Base-by-base conservation (phyloP, 2,888 invertebrate genomes). In the Oscheius sp. region DNA sequence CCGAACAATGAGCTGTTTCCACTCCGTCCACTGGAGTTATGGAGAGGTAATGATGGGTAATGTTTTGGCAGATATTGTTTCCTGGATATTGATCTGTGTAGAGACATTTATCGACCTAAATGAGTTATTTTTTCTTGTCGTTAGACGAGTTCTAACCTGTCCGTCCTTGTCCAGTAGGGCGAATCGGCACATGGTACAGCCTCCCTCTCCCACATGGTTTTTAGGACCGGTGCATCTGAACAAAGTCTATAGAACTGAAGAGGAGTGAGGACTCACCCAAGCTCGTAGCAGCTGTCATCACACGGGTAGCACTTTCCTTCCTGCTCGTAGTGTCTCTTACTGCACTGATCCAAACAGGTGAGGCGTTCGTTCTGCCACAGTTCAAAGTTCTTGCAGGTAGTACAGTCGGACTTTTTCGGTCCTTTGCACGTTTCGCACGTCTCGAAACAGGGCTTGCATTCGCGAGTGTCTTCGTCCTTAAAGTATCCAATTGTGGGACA, bases 111-210 rank as follows among this genome's bases (percentile, higher is more conserved):
- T 37, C 70, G 29, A 65, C 60, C 42, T 72, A 65, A 42, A n/a
- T 21, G 21, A 21, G 21, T 21, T 21, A 48, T 53, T 21, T 70
- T 58, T 4, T n/a, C 13, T 13, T 35, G 13, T 60, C 35, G 13
- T 21, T 33, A 11, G 21, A 66, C 48, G 7, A 47, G 11, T 32
- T 35, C n/a, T 60, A 13, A 42, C 42, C 42, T 42, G 21, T n/a
- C 42, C 92, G 59, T 92, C 92, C 84, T 93, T 93, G 1, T 75
- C 73, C 85, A 95, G 93, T 73, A 96, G 94, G 2, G 95, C 96
- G 89, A 94, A 93, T 84, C 94, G 94, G 90, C 98, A 99, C 2
- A 94, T 94, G 83, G 94, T 94, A 89, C 98, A 99, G 1, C 95
- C 98, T 9, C 93, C 93, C 0, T 90, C 90, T 0, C 95, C 94